A percentile compares a stretch with the other conserved stretches of the same genome.
Conservation (phyloP, 2,888 invertebrate species). For the Euspilapteryx auroguttella region DNA sequence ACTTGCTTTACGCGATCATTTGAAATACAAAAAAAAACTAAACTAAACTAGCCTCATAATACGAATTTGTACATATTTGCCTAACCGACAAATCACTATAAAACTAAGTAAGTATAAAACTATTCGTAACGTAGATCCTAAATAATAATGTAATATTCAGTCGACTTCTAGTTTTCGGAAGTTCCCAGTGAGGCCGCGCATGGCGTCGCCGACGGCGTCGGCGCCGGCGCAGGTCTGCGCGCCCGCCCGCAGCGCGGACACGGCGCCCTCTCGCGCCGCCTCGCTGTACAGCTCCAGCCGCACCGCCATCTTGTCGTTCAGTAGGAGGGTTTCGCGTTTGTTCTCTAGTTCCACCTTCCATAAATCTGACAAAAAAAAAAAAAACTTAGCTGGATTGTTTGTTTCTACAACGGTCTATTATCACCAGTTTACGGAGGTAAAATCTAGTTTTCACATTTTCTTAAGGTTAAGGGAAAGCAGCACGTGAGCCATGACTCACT, state of each 20-base stretch:
- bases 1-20: no score
- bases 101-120: no score
- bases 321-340: conserved; percentile 61
- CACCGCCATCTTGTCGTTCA: conserved; percentile 72
- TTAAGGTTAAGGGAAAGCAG: no score
- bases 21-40: no score
- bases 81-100: no score
- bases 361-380: conserved; percentile 40
- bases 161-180: conserved; percentile 80
- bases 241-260: conserved; percentile 69
- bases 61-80: no score
- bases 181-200: conserved; percentile 73
- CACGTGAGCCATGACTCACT: no score
- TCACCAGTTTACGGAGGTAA: no score
- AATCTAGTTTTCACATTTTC: no score
- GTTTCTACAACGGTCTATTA: no score
- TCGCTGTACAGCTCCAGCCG: conserved; percentile 69
- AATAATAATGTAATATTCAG: conserved; percentile 18
- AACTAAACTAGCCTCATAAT: no score
- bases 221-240: conserved; percentile 62
- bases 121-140: conserved; percentile 2
- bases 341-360: conserved; percentile 71
- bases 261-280: conserved; percentile 72
- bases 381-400: no score
- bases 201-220: conserved; percentile 66